Evolutionary conservation across 1,140 invertebrate genomes (phyloP), one percentile per base, ranked within the genome.

Genomic region (Camponotus pennsylvanicus): DNA sequence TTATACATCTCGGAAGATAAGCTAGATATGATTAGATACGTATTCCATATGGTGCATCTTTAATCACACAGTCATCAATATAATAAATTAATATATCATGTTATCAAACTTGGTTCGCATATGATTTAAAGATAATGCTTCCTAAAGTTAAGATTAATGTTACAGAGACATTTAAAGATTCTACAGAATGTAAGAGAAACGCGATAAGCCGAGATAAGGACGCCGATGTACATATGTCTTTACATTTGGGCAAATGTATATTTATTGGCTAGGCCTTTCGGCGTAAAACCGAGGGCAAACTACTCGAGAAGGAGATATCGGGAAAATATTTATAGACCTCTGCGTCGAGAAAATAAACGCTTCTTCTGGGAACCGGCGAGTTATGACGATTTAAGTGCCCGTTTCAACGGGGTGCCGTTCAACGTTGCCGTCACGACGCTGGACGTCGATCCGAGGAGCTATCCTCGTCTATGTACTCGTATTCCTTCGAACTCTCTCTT

Each of bases 361-460:
- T 79, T 45, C 61, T 85, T 85, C 83, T 85, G 73, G 63, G 83
- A 85, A 79, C 75, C 61, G 59, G 61, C 61, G 83, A 85, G 83
- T 85, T 85, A 85, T 85, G 75, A 78, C 83, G 52, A 85, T 85
- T 85, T 85, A 83, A 83, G 76, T 85, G 76, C 75, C 77, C 77
- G 66, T 70, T 80, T 79, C 76, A 86, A 86, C 64, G 66, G 85
- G 78, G 78, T 70, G 85, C 59, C 77, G 64, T 52, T 52, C 49
- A 80, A 55, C 76, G 66, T 70, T 70, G 55, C 49, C 84, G 66
- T 82, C 77, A 70, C 42, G 77, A 86, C 55, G 66, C 73, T 45
- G 37, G 40, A 67, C 63, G 75, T 79, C 83, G 63, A 69, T 61
- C 71, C 83, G 42, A 73, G 27, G 63, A 18, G 49, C 49, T 52